Conservation (phyloP, 1,140 invertebrate genomes). For the Drosophila ercepeae region DNA sequence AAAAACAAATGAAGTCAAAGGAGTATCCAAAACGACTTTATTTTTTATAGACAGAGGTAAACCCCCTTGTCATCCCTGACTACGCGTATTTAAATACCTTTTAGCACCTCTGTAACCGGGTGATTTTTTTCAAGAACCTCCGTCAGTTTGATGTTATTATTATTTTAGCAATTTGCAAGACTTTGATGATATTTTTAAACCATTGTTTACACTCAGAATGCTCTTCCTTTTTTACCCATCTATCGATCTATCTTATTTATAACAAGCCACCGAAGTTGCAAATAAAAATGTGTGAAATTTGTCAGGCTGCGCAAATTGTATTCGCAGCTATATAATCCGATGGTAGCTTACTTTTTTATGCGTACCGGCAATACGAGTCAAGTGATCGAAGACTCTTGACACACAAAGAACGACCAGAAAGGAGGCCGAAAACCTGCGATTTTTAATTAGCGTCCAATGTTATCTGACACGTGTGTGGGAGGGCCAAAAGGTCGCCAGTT, state of each 20-base stretch:
- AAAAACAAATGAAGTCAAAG: too few species aligned
- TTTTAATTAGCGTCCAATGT: constrained; percentile 56
- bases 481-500: constrained; percentile 49
- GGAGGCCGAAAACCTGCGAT: background rate
- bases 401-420: constrained; percentile 5
- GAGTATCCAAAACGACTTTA: too few species aligned
- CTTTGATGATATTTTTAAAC: constrained; percentile 62
- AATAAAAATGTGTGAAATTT: constrained; percentile 55
- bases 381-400: constrained; percentile 55
- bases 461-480: constrained; percentile 66
- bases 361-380: constrained; percentile 60
- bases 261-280: constrained; percentile 26
- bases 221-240: constrained; percentile 17
- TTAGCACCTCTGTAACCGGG: constrained; percentile 44
- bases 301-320: constrained; percentile 32
- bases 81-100: constrained; percentile 39
- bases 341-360: constrained; percentile 44
- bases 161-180: constrained; percentile 65
- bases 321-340: constrained; percentile 15
- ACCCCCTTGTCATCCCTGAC: constrained; percentile 5
- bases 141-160: constrained; percentile 59
- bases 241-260: constrained; percentile 23
- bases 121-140: constrained; percentile 21
- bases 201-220: constrained; percentile 48
- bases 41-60: background rate